These are phyloP conservation scores for Lasioglossum morio DNA, from an alignment of 2,888 invertebrate genomes.

Conservation along the genomic window DNA sequence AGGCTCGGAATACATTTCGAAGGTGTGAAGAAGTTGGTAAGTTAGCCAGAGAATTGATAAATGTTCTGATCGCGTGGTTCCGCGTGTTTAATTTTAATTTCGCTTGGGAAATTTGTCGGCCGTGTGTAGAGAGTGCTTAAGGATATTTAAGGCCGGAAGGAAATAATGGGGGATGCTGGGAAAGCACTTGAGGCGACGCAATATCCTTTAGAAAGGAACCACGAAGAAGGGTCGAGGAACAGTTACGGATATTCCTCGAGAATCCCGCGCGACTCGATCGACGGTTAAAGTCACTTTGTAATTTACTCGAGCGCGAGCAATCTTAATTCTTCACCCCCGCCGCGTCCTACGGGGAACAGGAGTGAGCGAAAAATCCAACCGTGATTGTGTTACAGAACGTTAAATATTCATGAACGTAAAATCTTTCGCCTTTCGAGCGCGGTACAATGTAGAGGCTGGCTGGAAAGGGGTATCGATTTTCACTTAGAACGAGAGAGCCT, in stretches of 20 bases:
- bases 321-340: conserved; percentile 30
- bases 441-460: conserved; percentile 37
- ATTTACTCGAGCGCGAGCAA: conserved; percentile 46
- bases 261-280: conserved; percentile 47
- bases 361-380: conserved; percentile 27
- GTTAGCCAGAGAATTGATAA: neutral
- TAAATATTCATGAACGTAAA: conserved; percentile 58
- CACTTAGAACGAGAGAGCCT: conserved; percentile 35
- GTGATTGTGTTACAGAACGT: conserved; percentile 37
- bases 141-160: conserved; percentile 13
- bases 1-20: neutral
- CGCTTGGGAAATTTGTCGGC: neutral
- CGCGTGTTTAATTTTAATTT: neutral
- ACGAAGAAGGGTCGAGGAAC: conserved; percentile 23
- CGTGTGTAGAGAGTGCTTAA: neutral
- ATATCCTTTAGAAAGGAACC: conserved; percentile 32
- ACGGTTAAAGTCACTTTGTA: conserved; percentile 47
- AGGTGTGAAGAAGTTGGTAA: neutral
- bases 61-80: neutral
- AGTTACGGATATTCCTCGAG: conserved; percentile 30
- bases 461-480: conserved; percentile 52
- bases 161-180: conserved; percentile 1
- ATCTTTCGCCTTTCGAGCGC: conserved; percentile 42
- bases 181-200: conserved; percentile 12
- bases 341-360: neutral